Base-by-base conservation (phyloP, 2,888 invertebrate species). In the Willowsia nigromaculata region DNA sequence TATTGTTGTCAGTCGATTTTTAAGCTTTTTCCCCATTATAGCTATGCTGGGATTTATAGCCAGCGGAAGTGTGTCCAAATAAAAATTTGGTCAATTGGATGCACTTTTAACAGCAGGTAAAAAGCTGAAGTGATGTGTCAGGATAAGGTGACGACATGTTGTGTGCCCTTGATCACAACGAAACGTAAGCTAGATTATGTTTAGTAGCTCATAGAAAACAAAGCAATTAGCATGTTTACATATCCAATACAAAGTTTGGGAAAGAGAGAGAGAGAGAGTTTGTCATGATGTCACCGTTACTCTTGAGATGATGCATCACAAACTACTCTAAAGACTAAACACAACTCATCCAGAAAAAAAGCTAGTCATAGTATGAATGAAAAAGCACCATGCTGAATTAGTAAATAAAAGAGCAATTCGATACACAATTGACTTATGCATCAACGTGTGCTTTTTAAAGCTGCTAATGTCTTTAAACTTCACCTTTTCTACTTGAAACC, bases 261-360 rank as follows among this genome's bases (percentile, higher is more conserved):
- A 68, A 5, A 18, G n/a, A 18, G 11, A 15, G 0, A 76, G 25
- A 59, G 37, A 80, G 37, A 56, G 37, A 59, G 37, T 59, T 80
- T 80, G 40, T 80, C 80, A 80, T 80, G 56, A 80, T 50, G 76
- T 50, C 59, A 56, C 33, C 27, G 56, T 59, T 80, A 59, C 80
- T 80, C 47, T 62, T 59, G 76, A 40, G 40, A 85, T 78, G 78
- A 85, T 68, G 80, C 65, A 86, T 80, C 43, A 65, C 22, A 65
- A 47, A 65, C 59, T 47, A n/a, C 62, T 62, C 33, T 37, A 68
- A n/a, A 53, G 81, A 78, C 50, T 47, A n/a, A 87, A 71, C 33
- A 53, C 59, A 87, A 87, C 81, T 87, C 87, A 87, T 87, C 87
- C 87, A 87, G 87, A 87, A 81, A 87, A 81, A 81, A 37, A 56